Conservation (phyloP, 1,140 invertebrate genomes). For the Apis cerana region DNA sequence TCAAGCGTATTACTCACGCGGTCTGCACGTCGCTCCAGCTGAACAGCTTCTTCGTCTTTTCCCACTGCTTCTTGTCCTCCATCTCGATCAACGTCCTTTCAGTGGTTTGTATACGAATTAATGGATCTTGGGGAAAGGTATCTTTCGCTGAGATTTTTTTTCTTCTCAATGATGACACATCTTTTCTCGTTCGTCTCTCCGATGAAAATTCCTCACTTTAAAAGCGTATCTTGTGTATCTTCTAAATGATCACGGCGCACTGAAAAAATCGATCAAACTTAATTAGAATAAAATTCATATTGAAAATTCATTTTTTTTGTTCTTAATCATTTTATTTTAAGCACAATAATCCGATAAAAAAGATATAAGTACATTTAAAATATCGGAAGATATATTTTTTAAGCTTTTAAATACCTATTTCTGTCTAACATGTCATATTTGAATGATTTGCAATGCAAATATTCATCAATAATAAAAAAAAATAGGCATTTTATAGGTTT, state of each 20-base stretch:
- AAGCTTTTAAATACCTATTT: no score
- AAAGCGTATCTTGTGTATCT: background rate
- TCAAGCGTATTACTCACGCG: slow-evolving; percentile 60
- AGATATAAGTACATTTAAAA: no score
- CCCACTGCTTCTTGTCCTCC: slow-evolving; percentile 68
- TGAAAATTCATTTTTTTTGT: background rate
- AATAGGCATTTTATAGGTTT: background rate
- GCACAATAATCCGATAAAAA: background rate
- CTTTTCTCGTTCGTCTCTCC: slow-evolving; percentile 12
- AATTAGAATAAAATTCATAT: no score
- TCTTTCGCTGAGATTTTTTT: background rate
- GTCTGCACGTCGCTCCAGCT: slow-evolving; percentile 77
- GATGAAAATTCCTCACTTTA: slow-evolving; percentile 5
- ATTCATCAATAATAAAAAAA: background rate
- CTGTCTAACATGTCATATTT: background rate
- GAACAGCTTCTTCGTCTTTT: slow-evolving; percentile 78
- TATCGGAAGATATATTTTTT: no score
- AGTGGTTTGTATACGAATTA: background rate
- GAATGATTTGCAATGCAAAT: slow-evolving; percentile 15
- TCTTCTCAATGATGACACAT: slow-evolving; percentile 33
- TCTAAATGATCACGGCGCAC: background rate
- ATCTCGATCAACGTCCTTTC: slow-evolving; percentile 1
- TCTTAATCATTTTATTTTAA: background rate
- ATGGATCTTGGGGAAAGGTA: background rate
- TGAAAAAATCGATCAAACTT: slow-evolving; percentile 18